Base-by-base conservation (phyloP, 2,888 invertebrate genomes). In the Lobophora halterata region DNA sequence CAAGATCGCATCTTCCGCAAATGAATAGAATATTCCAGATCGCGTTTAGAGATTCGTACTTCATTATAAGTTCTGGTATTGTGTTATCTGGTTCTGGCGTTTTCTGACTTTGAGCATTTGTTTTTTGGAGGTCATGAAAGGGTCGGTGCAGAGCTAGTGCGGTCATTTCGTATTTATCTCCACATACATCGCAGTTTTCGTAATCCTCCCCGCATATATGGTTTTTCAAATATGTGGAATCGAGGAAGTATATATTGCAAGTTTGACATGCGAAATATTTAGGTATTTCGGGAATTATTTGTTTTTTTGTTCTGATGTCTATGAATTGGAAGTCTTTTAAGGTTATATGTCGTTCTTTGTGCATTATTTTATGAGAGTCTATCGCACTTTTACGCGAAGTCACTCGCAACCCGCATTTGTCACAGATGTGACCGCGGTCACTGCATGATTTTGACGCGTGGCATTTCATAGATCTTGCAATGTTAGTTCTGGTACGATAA, bases 11-110 rank as follows among this genome's bases (percentile, higher is more conserved):
- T 0, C 36, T 28, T 0, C 28, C 14, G 30, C 82, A 82, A 1
- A 52, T 34, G 10, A 61, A 80, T 0, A 79, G 40, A 0, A 79
- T 61, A 5, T 79, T 71, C 79, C 79, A 79, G 4, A 62, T 62
- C 0, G 55, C 55, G 4, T 62, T 61, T 0, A 76, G 38, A 0
- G 61, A 61, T 5, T 72, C 50, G 17, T 79, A 79, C 8, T 66
- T 73, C 29, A 65, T 60, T 1, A 76, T 44, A 0, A 79, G 25
- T 1, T 69, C 69, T 0, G 71, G 61, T 13, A 67, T 35, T n/a
- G n/a, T n/a, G n/a, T n/a, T n/a, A n/a, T n/a, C n/a, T n/a, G n/a
- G n/a, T n/a, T n/a, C n/a, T n/a, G n/a, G n/a, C n/a, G 7, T 7
- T 8, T 7, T 9, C 3, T 0, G 4, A n/a, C n/a, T n/a, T n/a